A percentile compares a stretch with the other conserved stretches of the same genome.
These are phyloP conservation scores for Leptinotarsa tumamoca DNA, from an alignment of 2,888 invertebrate species.

Conservation along the genomic window DNA sequence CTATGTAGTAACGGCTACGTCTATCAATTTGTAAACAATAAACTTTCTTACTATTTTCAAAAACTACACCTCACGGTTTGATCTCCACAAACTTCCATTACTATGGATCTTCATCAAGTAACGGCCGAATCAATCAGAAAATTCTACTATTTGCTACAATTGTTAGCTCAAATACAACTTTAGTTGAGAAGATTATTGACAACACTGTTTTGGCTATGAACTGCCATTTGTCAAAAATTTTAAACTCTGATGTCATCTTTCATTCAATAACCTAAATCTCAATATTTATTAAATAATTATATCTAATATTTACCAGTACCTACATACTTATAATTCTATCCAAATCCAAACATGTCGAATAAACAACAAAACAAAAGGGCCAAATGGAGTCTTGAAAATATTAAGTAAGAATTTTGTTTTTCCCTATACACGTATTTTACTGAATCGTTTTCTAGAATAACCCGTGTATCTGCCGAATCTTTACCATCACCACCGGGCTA, in stretches of 20 bases:
- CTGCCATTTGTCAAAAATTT: neutral
- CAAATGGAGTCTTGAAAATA: conserved; percentile 63
- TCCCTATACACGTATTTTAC: conserved; percentile 9
- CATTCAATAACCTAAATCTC: conserved; percentile 34
- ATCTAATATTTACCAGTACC: conserved; percentile 5
- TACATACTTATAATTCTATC: neutral
- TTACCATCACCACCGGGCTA: conserved; percentile 88
- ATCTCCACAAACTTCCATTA: too few species aligned
- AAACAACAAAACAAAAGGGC: conserved; percentile 55
- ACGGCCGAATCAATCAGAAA: too few species aligned
- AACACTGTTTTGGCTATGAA: too few species aligned
- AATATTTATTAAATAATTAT: conserved; percentile 33
- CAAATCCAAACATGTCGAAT: conserved; percentile 43
- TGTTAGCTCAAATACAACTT: neutral
- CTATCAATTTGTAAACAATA: too few species aligned
- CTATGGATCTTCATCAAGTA: too few species aligned
- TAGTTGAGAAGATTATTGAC: too few species aligned
- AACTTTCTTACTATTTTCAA: too few species aligned
- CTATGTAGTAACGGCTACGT: too few species aligned
- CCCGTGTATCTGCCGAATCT: conserved; percentile 50
- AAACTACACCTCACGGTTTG: too few species aligned
- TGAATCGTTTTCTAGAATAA: conserved; percentile 44
- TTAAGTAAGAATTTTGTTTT: conserved; percentile 54
- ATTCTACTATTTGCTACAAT: too few species aligned
- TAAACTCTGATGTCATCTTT: neutral